Base-by-base conservation (phyloP, 2,113 vertebrate genomes). In the Crotalus helleri region DNA sequence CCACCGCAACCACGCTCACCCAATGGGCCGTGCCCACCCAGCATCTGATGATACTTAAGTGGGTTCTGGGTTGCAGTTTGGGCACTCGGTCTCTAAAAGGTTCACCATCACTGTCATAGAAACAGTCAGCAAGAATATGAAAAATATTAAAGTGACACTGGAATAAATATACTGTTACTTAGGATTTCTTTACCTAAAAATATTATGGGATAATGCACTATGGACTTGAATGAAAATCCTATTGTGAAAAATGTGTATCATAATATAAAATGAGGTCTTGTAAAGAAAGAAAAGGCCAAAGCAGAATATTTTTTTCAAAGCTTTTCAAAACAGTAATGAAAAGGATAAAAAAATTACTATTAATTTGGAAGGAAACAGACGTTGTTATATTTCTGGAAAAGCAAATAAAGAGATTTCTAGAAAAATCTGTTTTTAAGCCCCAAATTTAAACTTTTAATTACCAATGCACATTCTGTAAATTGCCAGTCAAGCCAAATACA, bases 401-500 rank as follows among this genome's bases (percentile, higher is more conserved):
- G 54, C 90, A 58, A 55, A 13, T 46, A 46, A 19, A 85, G 46
- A 85, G 26, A 26, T n/a, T 74, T 51, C 23, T 92, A 87, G 86
- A 53, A 6, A 5, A 92, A 91, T 54, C 24, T 39, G 44, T 58
- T 81, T 93, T 61, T 92, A 81, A 88, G 86, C 0, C 51, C 57
- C 33, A 64, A 81, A 49, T 26, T 23, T 88, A 86, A 91, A 58
- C 86, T 57, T 59, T 91, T 12, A 44, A 24, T 85, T 57, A 57
- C 1, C 39, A 19, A 81, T n/a, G 12, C 11, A 61, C 91, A 86
- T 89, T 85, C 92, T 89, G 88, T 5, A 87, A 96, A 94, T 85
- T 87, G n/a, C 94, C 0, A 86, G 85, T 85, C 86, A 90, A 94
- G 94, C 91, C 93, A 95, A 89, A 94, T 86, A 93, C 87, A 0